Evolutionary conservation across 2,113 vertebrate genomes (phyloP).

Genomic region (Chamaetylas fuelleborni): DNA sequence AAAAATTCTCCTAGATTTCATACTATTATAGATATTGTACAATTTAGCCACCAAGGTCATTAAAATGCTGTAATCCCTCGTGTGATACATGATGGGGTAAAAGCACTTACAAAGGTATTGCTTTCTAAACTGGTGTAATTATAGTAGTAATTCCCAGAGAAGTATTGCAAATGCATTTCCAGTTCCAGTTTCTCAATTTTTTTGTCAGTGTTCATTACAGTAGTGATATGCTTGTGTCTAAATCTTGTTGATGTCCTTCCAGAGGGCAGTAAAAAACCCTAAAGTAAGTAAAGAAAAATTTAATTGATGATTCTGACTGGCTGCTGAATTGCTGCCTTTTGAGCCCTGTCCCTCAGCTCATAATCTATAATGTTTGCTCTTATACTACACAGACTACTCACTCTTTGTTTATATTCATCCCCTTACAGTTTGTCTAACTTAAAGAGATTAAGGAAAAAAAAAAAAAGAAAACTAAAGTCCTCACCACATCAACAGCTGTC

Average conservation of each 20-base stretch:
- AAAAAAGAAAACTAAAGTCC: background rate
- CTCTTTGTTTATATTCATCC: background rate
- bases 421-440: background rate
- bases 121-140: conserved; percentile 46
- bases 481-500: background rate
- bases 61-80: conserved; percentile 26
- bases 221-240: conserved; percentile 31
- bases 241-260: conserved; percentile 56
- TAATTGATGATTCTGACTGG: conserved; percentile 1
- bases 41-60: conserved; percentile 15
- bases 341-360: background rate
- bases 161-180: conserved; percentile 26
- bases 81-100: background rate
- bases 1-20: conserved; percentile 13
- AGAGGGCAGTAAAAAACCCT: conserved; percentile 44
- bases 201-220: conserved; percentile 33
- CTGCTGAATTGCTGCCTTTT: conserved; percentile 9
- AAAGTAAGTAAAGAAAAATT: conserved; percentile 37
- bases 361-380: background rate
- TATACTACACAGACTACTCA: background rate
- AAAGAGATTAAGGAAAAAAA: background rate
- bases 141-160: conserved; percentile 25
- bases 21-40: background rate
- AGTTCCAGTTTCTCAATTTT: conserved; percentile 16
- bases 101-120: conserved; percentile 50